Evolutionary conservation across 1,140 invertebrate genomes (phyloP).

Genomic region (Diprion similis): DNA sequence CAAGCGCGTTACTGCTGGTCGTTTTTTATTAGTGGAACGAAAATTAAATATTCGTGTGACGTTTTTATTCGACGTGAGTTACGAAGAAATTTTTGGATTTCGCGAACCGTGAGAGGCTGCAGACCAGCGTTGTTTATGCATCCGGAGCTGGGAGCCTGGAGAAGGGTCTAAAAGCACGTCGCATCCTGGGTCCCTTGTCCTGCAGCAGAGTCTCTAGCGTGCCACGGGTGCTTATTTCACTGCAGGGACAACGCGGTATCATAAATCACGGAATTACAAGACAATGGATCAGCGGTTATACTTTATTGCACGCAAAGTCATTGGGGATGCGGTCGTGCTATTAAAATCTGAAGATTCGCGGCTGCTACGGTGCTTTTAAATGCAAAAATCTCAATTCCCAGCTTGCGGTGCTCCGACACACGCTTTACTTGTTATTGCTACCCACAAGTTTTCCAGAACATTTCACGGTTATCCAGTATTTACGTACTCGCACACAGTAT

Average conservation of each 20-base stretch:
- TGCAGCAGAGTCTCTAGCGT: background rate
- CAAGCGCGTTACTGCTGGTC: no score
- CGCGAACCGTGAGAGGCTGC: background rate
- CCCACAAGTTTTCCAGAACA: no score
- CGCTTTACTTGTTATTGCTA: no score
- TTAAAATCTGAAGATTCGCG: no score
- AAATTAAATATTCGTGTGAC: background rate
- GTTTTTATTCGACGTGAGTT: background rate
- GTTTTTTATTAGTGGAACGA: no score
- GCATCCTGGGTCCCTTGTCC: background rate
- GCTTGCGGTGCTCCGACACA: no score
- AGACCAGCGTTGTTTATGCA: background rate
- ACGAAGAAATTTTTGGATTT: slow-evolving; percentile 3
- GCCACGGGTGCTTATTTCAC: background rate
- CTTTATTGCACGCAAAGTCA: background rate
- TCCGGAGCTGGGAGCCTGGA: background rate
- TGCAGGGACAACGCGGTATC: background rate
- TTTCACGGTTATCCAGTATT: no score
- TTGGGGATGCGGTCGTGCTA: background rate
- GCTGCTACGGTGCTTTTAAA: no score
- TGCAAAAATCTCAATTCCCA: no score
- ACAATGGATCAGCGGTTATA: slow-evolving; percentile 2
- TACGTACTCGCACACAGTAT: no score
- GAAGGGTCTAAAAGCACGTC: background rate
- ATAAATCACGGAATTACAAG: slow-evolving; percentile 4